Conservation (phyloP, 2,113 vertebrate species). For the Collichthys lucidus region DNA sequence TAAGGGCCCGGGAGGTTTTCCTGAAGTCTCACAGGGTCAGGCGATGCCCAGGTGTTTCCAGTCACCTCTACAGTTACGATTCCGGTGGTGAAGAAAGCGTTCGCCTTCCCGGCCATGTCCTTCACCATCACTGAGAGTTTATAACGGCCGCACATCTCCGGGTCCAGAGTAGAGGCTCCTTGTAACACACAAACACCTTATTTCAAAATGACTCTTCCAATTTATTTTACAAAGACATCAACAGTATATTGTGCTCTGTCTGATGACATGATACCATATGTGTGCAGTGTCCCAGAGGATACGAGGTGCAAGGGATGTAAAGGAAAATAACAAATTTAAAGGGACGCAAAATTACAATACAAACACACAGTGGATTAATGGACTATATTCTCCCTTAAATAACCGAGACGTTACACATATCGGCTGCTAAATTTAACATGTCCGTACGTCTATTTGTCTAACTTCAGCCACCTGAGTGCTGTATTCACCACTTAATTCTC, state of each 20-base stretch:
- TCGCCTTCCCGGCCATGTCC: conserved; percentile 84
- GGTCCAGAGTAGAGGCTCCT: conserved; percentile 83
- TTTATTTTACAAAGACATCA: neutral
- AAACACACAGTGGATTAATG: neutral
- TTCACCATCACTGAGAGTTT: conserved; percentile 86
- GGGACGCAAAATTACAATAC: neutral
- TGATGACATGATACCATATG: neutral
- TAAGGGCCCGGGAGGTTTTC: conserved; percentile 85
- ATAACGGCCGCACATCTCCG: conserved; percentile 82
- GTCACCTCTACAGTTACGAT: conserved; percentile 81
- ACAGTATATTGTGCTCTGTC: neutral
- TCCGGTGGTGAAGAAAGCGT: conserved; percentile 84
- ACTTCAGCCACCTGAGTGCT: neutral
- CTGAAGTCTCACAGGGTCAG: conserved; percentile 82
- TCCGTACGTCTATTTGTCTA: neutral
- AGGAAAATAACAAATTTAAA: neutral
- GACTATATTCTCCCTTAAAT: neutral
- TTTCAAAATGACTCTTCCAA: neutral
- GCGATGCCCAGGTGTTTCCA: conserved; percentile 84
- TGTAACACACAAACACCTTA: conserved; percentile 5
- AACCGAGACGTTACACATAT: neutral
- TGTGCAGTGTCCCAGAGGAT: neutral
- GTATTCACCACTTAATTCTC: conserved; percentile 22
- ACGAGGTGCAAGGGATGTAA: neutral
- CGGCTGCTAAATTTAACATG: conserved; percentile 2